phyloP scores from a whole-genome alignment of 2,888 invertebrate species.

The Aleiodes alternator region DNA sequence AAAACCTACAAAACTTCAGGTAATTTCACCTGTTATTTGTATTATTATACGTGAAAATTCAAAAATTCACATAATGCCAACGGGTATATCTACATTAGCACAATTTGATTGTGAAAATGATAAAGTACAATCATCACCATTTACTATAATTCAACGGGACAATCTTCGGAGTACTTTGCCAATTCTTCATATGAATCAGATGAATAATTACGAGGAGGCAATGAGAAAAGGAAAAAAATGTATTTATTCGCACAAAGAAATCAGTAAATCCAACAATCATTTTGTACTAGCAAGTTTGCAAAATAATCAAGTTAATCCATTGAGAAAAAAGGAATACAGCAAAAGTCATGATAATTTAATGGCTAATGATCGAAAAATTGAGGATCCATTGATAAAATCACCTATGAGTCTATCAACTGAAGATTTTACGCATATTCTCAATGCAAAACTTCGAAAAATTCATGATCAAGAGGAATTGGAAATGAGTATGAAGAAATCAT shows the following conservation, averaged over 20 bases:
- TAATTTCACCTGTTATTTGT: too few relatives aligned
- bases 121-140: slow-evolving; percentile 62
- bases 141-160: slow-evolving; percentile 69
- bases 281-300: slow-evolving; percentile 65
- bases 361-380: slow-evolving; percentile 63
- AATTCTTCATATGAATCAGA: slow-evolving; percentile 64
- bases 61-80: slow-evolving; percentile 62
- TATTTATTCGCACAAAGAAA: slow-evolving; percentile 64
- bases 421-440: slow-evolving; percentile 83
- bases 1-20: too few relatives aligned
- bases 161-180: slow-evolving; percentile 66
- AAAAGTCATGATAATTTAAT: slow-evolving; percentile 75
- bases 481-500: slow-evolving; percentile 44
- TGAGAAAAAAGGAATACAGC: slow-evolving; percentile 71
- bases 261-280: slow-evolving; percentile 70
- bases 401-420: slow-evolving; percentile 74
- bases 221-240: slow-evolving; percentile 58
- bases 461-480: slow-evolving; percentile 79
- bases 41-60: too few relatives aligned
- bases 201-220: slow-evolving; percentile 57
- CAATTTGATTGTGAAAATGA: slow-evolving; percentile 55
- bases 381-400: slow-evolving; percentile 52
- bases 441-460: slow-evolving; percentile 83
- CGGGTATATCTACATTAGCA: slow-evolving; percentile 67
- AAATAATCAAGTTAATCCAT: slow-evolving; percentile 64